Percentiles rank a stretch among this genome's conserved stretches.
Conservation (phyloP, 2,113 vertebrate genomes). For the Mesitornis unicolor region DNA sequence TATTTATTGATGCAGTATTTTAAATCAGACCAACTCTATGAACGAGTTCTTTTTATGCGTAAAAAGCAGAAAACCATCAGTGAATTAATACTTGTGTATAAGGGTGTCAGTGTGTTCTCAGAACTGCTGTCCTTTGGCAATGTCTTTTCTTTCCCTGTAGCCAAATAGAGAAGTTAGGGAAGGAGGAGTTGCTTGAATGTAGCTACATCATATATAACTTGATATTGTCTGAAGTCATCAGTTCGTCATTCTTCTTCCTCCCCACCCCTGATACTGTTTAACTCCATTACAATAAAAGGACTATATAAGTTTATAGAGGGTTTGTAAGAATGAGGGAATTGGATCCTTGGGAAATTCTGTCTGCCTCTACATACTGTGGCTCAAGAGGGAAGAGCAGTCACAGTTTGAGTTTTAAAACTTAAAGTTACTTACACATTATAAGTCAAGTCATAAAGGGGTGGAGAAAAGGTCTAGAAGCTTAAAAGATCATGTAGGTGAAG, state of each 20-base stretch:
- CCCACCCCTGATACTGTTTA: not conserved
- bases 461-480: not conserved
- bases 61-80: not conserved
- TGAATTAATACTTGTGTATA: not conserved
- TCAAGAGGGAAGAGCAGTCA: not conserved
- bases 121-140: not conserved
- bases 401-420: not conserved
- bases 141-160: not conserved
- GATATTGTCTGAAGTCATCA: accelerated
- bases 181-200: not conserved
- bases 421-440: not conserved
- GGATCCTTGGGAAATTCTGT: not conserved
- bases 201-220: not conserved
- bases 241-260: not conserved
- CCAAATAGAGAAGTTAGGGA: not conserved
- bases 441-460: not conserved
- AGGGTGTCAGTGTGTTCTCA: not conserved
- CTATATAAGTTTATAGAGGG: not conserved
- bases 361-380: not conserved
- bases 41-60: not conserved
- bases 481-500: not conserved
- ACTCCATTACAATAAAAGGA: not conserved
- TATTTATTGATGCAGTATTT: not conserved
- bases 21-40: not conserved
- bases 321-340: not conserved